Percentiles rank a stretch among this genome's conserved stretches.
Evolutionary conservation across 2,888 invertebrate species (phyloP).

Genomic region (Periphyllus acericola): DNA sequence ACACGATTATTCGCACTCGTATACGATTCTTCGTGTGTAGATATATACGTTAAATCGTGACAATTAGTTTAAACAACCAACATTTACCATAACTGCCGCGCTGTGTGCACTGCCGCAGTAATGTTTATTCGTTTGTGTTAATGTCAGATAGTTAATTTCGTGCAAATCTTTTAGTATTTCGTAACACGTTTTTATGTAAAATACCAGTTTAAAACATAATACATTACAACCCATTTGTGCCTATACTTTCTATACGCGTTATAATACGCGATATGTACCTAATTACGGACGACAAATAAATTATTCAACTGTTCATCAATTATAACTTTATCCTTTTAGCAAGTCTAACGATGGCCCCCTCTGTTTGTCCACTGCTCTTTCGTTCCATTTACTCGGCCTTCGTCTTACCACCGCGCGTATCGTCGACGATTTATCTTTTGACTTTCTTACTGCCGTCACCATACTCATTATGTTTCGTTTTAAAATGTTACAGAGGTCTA

Average conservation of each 20-base stretch:
- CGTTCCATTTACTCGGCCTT: background rate
- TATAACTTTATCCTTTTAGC: slow-evolving; percentile 1
- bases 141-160: background rate
- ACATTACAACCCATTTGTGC: background rate
- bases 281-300: slow-evolving; percentile 18
- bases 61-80: background rate
- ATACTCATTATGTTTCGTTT: background rate
- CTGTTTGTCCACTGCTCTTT: background rate
- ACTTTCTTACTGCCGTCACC: background rate
- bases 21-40: too few relatives aligned
- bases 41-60: background rate
- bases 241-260: background rate
- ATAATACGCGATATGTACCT: background rate
- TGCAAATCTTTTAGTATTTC: slow-evolving; percentile 10
- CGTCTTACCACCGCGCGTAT: background rate
- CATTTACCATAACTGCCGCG: too few relatives aligned
- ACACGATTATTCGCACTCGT: too few relatives aligned
- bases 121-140: background rate
- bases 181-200: background rate
- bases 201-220: slow-evolving; percentile 18
- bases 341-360: background rate
- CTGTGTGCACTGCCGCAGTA: background rate
- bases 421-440: background rate
- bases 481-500: background rate
- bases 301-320: slow-evolving; percentile 13